Conservation (phyloP, 2,797 vertebrate species). For the Sebastes dallii region DNA sequence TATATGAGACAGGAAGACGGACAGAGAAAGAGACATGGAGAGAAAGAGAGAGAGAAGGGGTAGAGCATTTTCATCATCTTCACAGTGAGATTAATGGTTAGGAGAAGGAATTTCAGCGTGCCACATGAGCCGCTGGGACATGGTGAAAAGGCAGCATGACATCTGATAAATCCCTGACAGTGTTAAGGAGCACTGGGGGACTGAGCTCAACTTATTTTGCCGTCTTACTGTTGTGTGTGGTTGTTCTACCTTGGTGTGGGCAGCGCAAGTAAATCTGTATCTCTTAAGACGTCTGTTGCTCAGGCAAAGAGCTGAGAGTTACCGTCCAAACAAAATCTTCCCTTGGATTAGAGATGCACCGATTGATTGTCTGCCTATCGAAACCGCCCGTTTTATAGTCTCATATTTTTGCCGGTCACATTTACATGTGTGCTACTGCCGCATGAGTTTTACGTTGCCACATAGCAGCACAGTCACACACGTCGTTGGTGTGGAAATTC, state of each 20-base stretch:
- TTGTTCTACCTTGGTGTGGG: conserved; percentile 28
- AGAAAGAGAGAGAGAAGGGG: background rate
- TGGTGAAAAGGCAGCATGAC: conserved; percentile 45
- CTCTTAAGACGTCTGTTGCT: conserved; percentile 7
- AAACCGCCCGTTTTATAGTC: background rate
- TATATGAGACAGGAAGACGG: conserved; percentile 25
- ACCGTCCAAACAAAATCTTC: background rate
- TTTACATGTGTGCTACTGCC: background rate
- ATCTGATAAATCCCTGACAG: conserved; percentile 61
- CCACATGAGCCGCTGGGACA: conserved; percentile 36
- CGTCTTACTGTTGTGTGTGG: conserved; percentile 26
- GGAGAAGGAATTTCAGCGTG: conserved; percentile 25
- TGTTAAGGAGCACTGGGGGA: conserved; percentile 37
- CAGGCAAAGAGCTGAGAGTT: background rate
- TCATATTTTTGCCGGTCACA: background rate
- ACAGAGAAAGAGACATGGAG: background rate
- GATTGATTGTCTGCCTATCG: no score
- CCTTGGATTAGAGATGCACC: background rate
- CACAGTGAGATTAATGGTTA: conserved; percentile 54
- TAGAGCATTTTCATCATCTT: conserved; percentile 42
- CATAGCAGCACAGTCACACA: background rate
- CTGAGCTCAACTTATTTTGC: conserved; percentile 45
- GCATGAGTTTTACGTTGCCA: background rate
- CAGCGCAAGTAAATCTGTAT: conserved; percentile 39
- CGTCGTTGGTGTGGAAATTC: no score